These are phyloP conservation scores for Ramazzottius varieornatus DNA, from an alignment of 2,888 invertebrate species.

Conservation along the genomic window DNA sequence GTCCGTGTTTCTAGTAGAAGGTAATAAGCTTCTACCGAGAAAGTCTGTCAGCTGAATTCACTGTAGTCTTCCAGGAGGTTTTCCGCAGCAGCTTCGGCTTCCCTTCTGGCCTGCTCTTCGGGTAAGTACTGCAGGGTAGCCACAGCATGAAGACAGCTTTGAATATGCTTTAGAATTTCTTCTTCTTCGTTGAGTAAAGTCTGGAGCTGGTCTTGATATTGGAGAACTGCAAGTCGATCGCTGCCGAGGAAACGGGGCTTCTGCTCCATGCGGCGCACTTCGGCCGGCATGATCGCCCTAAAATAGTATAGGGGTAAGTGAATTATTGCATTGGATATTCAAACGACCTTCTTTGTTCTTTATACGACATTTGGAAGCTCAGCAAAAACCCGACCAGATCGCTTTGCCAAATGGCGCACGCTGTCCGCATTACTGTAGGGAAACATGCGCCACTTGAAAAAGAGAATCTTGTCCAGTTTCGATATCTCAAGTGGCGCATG, in stretches of 20 bases:
- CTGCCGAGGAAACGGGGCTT: neutral
- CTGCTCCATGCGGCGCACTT: neutral
- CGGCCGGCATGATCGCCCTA: neutral
- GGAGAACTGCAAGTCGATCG: neutral
- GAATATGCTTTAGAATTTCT: neutral
- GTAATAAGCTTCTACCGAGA: too few species aligned
- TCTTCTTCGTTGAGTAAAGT: neutral
- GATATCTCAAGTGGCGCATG: too few species aligned
- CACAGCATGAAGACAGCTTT: neutral
- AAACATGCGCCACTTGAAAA: too few species aligned
- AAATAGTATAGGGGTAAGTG: too few species aligned
- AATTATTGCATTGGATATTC: too few species aligned
- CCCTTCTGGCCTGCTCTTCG: neutral
- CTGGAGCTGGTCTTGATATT: neutral
- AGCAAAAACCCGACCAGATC: neutral
- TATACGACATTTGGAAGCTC: too few species aligned
- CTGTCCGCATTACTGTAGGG: too few species aligned
- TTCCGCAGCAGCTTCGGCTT: neutral
- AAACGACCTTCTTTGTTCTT: too few species aligned
- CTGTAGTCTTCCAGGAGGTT: neutral
- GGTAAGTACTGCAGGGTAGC: neutral
- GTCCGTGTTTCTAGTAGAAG: too few species aligned
- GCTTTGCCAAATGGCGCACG: too few species aligned
- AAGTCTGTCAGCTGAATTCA: too few species aligned
- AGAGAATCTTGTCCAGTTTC: too few species aligned